Base-by-base conservation (phyloP, 2,113 vertebrate genomes). In the Microtus pennsylvanicus region DNA sequence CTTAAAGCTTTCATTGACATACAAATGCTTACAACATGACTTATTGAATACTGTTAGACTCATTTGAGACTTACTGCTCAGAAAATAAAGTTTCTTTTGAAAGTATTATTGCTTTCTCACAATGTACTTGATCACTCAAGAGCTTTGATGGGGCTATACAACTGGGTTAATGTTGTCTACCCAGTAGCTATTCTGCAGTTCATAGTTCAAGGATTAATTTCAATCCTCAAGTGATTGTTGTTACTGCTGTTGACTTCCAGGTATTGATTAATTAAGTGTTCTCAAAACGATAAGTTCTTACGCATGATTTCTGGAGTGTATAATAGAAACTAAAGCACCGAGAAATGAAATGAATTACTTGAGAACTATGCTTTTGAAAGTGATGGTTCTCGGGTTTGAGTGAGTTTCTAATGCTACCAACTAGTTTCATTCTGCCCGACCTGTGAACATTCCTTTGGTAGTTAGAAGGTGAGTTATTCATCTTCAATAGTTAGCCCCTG, bases 401-500 rank as follows among this genome's bases (percentile, higher is more conserved):
- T 63, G 7, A 35, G 21, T 65, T 38, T 92, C 38, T 50, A 21
- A 17, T n/a, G 7, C 11, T 14, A 1, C 19, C n/a, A 45, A 5
- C 19, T 78, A 3, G 45, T 58, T 88, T 74, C 22, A 50, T 52
- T 70, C 35, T 35, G 17, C 65, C 50, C 63, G 13, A 4, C 11
- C 22, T 45, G 52, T 24, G 19, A 47, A 30, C 1, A 3, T 17
- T 22, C 26, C 3, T 26, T 42, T 5, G n/a, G 17, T 13, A 12
- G 47, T 58, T 74, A 42, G 76, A 50, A 52, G 9, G 42, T 58
- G 30, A 2, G 6, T 1, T 77, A 28, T 21, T 35, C 2, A 3
- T 1, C 17, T n/a, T 45, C 78, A 50, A 1, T 1, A 11, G 0
- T 30, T 38, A 42, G 22, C 5, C n/a, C 35, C 11, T 5, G 33